Conservation (phyloP, 1,140 invertebrate genomes). For the Radopholus similis region DNA sequence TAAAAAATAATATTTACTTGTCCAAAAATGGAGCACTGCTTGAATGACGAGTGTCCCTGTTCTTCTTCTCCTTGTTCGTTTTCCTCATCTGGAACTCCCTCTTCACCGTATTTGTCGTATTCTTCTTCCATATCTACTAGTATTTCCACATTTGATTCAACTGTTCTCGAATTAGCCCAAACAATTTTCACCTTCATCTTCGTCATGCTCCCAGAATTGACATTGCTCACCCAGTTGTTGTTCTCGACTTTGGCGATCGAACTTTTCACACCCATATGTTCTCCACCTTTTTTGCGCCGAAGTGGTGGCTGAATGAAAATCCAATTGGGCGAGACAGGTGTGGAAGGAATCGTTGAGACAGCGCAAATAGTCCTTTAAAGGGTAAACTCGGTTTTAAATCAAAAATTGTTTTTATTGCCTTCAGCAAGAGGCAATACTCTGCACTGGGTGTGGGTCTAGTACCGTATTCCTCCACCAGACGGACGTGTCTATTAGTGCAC, state of each 20-base stretch:
- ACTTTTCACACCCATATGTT: conserved; percentile 8
- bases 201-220: not conserved
- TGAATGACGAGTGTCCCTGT: not conserved
- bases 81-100: not conserved
- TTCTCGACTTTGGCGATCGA: not conserved
- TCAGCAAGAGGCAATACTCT: conserved; percentile 6
- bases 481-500: not conserved
- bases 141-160: not conserved
- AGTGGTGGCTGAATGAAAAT: conserved; percentile 18
- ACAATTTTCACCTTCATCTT: not conserved
- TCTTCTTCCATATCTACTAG: not conserved
- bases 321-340: conserved; percentile 6
- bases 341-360: conserved; percentile 11
- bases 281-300: not conserved
- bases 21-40: conserved; percentile 8
- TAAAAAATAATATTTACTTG: conserved; percentile 9
- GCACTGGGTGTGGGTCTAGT: not conserved
- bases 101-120: not conserved
- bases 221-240: not conserved
- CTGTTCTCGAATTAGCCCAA: not conserved
- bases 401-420: not conserved
- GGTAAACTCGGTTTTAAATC: not conserved
- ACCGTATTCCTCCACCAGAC: not conserved
- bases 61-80: not conserved
- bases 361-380: not conserved